Base-by-base conservation (phyloP, 2,888 invertebrate species). In the Anthophora plumipes region DNA sequence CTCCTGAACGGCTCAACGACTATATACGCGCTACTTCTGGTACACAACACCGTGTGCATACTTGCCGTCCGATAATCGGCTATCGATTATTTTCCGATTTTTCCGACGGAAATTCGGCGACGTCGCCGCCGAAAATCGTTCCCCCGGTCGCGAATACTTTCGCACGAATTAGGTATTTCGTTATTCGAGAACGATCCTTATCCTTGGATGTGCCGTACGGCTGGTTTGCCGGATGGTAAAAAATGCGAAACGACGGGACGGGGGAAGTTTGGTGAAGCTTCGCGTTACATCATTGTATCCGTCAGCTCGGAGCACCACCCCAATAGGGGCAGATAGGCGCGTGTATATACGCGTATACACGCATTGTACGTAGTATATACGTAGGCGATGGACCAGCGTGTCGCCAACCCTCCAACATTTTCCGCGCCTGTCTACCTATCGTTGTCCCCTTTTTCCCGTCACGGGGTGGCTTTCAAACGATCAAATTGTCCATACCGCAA, bases 201-300 rank as follows among this genome's bases (percentile, higher is more conserved):
- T n/a, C 39, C 39, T 25, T 8, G 37, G 31, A 17, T 9, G 31
- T 12, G 14, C 48, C 25, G n/a, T 20, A 66, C 37, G 67, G 4
- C 76, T 39, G 54, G 69, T 46, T n/a, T 20, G 73, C 55, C 46
- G 48, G 59, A 31, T 31, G 61, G 50, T 79, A 73, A 83, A 83
- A 83, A 85, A 82, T 81, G 83, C 75, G 85, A 80, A 81, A 81
- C 75, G 77, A 80, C 78, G 87, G 85, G 87, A 83, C 84, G 87
- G 79, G 87, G 85, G 87, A 83, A 84, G 87, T 86, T 90, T 90
- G 88, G 77, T 81, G 77, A 79, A 80, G 89, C 85, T 83, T 92
- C 91, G 83, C 85, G 86, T 92, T 92, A 91, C 92, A 88, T 91
- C 91, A 90, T 91, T 90, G 90, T 90, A 84, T 86, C 82, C 82